Evolutionary conservation across 1,140 invertebrate species (phyloP).

Genomic region (Aradophagus sp.): DNA sequence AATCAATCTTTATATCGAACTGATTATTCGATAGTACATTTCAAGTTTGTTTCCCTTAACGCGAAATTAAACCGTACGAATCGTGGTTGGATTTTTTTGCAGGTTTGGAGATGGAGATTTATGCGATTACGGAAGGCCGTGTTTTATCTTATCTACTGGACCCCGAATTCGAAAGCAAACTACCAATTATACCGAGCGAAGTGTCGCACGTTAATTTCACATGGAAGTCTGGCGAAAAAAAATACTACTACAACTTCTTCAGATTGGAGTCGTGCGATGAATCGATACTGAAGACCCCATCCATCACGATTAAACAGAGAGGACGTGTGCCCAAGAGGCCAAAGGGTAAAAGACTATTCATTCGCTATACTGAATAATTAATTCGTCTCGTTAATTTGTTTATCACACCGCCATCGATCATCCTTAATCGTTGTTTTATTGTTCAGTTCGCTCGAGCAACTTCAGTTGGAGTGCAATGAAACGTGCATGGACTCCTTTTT

Average conservation of each 20-base stretch:
- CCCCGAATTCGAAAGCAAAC: conserved; percentile 90
- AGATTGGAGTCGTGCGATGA: conserved; percentile 88
- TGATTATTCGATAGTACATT: not conserved
- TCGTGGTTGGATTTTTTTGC: conserved; percentile 56
- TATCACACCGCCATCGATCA: conserved; percentile 15
- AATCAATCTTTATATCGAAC: no score
- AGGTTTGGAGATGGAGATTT: conserved; percentile 91
- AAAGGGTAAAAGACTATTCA: conserved; percentile 80
- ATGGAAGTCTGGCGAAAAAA: conserved; percentile 89
- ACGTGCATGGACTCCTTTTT: no score
- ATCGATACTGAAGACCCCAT: conserved; percentile 86
- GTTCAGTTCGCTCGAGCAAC: no score
- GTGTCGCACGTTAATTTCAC: conserved; percentile 93
- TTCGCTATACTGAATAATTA: conserved; percentile 30
- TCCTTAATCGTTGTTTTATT: no score
- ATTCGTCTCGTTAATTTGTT: conserved; percentile 29
- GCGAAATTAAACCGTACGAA: conserved; percentile 20
- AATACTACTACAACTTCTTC: conserved; percentile 92
- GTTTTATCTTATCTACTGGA: conserved; percentile 90
- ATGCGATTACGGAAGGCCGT: conserved; percentile 88
- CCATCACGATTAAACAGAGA: conserved; percentile 89
- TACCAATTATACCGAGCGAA: conserved; percentile 92
- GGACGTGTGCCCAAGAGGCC: conserved; percentile 88
- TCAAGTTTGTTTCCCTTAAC: not conserved
- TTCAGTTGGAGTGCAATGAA: no score